phyloP scores from a whole-genome alignment of 1,140 invertebrate species.

The Chlorops oryzae region DNA sequence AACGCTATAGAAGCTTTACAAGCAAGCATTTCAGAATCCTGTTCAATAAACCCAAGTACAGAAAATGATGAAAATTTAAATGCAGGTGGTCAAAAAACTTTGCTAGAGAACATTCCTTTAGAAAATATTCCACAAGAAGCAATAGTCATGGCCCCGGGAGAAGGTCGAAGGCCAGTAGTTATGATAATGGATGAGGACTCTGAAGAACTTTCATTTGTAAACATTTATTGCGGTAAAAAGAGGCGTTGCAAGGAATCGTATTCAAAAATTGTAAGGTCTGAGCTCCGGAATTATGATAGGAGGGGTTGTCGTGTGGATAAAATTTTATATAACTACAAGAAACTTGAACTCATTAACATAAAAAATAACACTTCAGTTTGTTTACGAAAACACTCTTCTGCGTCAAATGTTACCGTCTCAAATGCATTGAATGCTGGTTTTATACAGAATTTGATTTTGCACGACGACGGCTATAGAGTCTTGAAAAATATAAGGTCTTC shows the following conservation, averaged over 20 bases:
- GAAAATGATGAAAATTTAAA: neutral
- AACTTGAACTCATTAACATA: neutral
- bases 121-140: conserved; percentile 1
- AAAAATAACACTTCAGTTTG: conserved; percentile 5
- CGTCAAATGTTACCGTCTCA: neutral
- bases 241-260: neutral
- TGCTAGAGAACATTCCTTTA: conserved; percentile 4
- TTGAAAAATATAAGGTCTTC: conserved; percentile 16
- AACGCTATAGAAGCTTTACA: neutral
- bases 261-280: conserved; percentile 2
- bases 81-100: conserved; percentile 7
- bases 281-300: conserved; percentile 3
- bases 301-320: conserved; percentile 1
- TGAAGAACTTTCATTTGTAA: conserved; percentile 6
- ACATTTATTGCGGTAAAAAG: conserved; percentile 9
- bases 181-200: conserved; percentile 5
- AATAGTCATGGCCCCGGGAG: conserved; percentile 4
- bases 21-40: neutral
- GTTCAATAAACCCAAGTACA: neutral
- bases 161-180: conserved; percentile 7
- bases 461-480: conserved; percentile 19
- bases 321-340: conserved; percentile 6
- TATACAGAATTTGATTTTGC: conserved; percentile 12
- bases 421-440: conserved; percentile 5
- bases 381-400: conserved; percentile 1